Evolutionary conservation across 2,888 invertebrate species (phyloP), one percentile per base, ranked within the genome.

Genomic region (Melanargia galathea): DNA sequence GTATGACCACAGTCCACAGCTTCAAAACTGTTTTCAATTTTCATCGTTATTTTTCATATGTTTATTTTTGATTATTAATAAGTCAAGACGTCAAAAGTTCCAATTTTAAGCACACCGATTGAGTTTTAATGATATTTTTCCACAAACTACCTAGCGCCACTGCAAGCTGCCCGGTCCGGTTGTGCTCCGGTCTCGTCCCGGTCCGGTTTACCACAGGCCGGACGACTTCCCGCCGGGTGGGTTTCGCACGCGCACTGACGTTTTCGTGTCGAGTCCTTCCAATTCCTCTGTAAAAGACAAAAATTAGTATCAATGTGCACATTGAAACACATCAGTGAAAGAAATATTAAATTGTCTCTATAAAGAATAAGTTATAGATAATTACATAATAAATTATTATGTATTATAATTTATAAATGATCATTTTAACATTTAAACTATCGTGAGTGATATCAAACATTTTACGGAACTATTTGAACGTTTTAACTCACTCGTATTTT

Each of bases 201-300:
- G 43, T 45, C 13, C 45, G 56, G 56, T 69, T 59, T 96, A 97
- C 97, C 97, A 97, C 81, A 97, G 95, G 49, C 93, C 94, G 60
- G 96, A 95, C 13, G 97, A 97, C 83, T 95, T 95, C 56, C 97
- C 97, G 72, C 97, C 97, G 1, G 97, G 97, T 8, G 97, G 97
- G 92, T 97, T 96, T 81, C 95, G 93, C 3, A 97, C 96, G 73
- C 96, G 95, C 65, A 97, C 97, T 63, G 95, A 96, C 0, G 96
- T 94, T 78, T 96, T 95, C 72, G 94, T 93, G 62, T 94, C 94
- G 13, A 92, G 87, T 59, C 95, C 95, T 84, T 95, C 96, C 24
- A 94, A 81, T 79, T 96, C 96, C 92, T 95, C 96, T 96, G 93
- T 13, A 92, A 93, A 68, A 68, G 68, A 52, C 60, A 35, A 18